phyloP scores from a whole-genome alignment of 2,113 vertebrate species.

The Petroica traversi region DNA sequence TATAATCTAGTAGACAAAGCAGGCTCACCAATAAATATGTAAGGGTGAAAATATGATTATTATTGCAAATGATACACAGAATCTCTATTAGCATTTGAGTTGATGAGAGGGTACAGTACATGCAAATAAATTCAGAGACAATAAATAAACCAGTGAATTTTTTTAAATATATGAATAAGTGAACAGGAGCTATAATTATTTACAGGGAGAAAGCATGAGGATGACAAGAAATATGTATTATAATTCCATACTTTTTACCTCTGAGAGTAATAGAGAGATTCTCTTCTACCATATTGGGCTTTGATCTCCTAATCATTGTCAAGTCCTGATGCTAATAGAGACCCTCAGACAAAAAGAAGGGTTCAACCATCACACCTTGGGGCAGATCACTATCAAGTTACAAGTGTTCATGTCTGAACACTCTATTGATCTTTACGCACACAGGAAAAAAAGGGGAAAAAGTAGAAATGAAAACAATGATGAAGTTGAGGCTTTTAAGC shows the following conservation, averaged over 20 bases:
- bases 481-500: neutral
- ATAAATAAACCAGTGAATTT: conserved; percentile 57
- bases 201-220: neutral
- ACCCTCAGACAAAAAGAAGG: neutral
- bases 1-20: neutral
- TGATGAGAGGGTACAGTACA: neutral
- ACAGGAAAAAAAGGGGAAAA: rapidly evolving
- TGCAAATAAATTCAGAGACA: conserved; percentile 35
- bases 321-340: neutral
- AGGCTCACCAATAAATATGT: neutral
- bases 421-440: neutral
- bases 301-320: neutral
- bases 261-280: neutral
- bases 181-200: conserved; percentile 15
- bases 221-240: neutral
- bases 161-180: conserved; percentile 17
- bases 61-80: conserved; percentile 6
- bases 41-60: conserved; percentile 19
- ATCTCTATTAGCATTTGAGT: conserved; percentile 19
- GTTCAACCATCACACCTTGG: neutral
- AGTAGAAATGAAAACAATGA: rapidly evolving
- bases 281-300: neutral
- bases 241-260: neutral
- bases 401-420: neutral
- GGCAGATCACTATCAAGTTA: neutral